Evolutionary conservation across 2,113 vertebrate genomes (phyloP), one percentile per base, ranked within the genome.

Genomic region (Origma solitaria): DNA sequence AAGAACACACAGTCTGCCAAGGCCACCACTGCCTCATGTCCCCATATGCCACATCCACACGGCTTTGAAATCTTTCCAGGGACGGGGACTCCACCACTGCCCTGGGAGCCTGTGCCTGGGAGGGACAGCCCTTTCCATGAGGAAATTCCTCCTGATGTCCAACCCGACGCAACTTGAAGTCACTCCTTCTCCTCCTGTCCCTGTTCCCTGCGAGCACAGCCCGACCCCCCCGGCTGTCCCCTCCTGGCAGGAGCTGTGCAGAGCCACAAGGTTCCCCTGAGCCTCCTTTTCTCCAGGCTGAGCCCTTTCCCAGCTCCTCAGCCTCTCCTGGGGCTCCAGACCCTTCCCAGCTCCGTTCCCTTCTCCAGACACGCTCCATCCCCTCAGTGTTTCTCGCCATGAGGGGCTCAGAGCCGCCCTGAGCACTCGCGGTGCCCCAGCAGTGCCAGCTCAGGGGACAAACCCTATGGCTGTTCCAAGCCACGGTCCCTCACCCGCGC

Each of bases 391-490:
- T 30, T 64, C 33, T 42, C 5, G 2, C 10, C 40, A 11, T 6
- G 23, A 47, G 6, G 9, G 9, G 11, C 22, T 22, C 33, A 12
- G 38, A 28, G n/a, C 19, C 10, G 69, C 50, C 50, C 42, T 18
- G n/a, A 56, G 40, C 6, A 15, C n/a, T 23, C 4, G 38, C 19
- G 27, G 14, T 37, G 57, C 33, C 49, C 27, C 69, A 38, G 23
- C 64, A 27, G 4, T 4, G 50, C 16, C 62, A 38, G 47, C 17
- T 3, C 11, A 27, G 33, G 18, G 11, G 3, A 10, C 70, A 19
- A 0, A 13, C 40, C 14, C 18, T 0, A 23, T 5, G 23, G 20
- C 57, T 21, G 21, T 1, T 16, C 45, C 8, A 2, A 4, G 14
- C 53, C 42, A 8, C 27, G 23, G 1, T 33, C 28, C 5, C 17